These are phyloP conservation scores for Gymnoscelis rufifasciata DNA, from an alignment of 2,888 invertebrate species.

Conservation along the genomic window DNA sequence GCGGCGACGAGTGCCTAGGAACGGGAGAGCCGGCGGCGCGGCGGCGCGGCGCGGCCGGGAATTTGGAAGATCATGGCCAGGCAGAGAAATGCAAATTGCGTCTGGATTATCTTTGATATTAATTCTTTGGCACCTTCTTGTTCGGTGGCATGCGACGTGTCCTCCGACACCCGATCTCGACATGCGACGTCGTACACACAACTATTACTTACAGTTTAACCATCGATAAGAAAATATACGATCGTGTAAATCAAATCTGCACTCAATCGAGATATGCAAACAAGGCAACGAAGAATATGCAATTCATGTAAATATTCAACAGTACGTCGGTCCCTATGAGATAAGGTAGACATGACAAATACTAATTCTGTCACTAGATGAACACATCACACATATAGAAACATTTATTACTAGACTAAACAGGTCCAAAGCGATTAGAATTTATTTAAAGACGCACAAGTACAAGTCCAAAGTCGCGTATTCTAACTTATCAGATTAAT, in stretches of 20 bases:
- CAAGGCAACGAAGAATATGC: constrained; percentile 65
- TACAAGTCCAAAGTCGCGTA: constrained; percentile 56
- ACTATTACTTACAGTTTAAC: constrained; percentile 38
- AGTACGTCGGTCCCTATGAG: constrained; percentile 57
- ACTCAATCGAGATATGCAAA: constrained; percentile 52
- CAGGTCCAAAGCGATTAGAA: constrained; percentile 66
- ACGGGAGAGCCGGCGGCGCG: too few species aligned
- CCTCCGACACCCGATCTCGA: constrained; percentile 30
- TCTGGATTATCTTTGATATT: constrained; percentile 73
- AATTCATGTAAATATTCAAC: constrained; percentile 40
- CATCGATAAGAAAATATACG: constrained; percentile 36
- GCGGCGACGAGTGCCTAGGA: constrained; percentile 59
- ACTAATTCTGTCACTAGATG: constrained; percentile 67
- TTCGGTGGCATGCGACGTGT: constrained; percentile 47
- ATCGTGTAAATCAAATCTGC: constrained; percentile 44
- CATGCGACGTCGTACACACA: constrained; percentile 26
- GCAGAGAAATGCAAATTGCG: constrained; percentile 63
- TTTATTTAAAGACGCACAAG: constrained; percentile 48
- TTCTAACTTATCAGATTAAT: constrained; percentile 63
- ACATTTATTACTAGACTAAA: constrained; percentile 70
- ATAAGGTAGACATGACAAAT: constrained; percentile 54
- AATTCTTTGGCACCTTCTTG: constrained; percentile 72
- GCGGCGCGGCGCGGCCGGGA: constrained; percentile 13
- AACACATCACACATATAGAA: constrained; percentile 74
- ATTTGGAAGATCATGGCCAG: constrained; percentile 70